phyloP scores from a whole-genome alignment of 2,797 vertebrate species.

The Thaleichthys pacificus region DNA sequence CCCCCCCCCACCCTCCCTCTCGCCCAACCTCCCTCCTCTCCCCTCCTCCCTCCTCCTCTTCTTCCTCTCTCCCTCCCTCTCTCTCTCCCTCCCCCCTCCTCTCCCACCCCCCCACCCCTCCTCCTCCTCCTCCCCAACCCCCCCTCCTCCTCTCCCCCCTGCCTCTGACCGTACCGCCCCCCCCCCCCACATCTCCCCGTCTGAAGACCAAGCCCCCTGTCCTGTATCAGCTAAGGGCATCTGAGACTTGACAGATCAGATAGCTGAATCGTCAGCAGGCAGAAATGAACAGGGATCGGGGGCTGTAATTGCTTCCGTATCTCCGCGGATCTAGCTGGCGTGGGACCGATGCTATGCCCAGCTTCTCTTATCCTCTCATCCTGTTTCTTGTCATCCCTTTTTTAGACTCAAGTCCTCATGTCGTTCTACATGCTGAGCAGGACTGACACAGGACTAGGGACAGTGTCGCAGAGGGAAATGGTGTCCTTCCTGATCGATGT shows the following conservation, averaged over 20 bases:
- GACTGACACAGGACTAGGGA: not conserved
- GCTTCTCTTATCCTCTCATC: constrained; percentile 3
- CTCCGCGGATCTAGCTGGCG: constrained; percentile 49
- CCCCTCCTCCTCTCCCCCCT: not conserved
- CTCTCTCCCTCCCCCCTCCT: constrained; percentile 10
- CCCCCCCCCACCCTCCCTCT: not conserved
- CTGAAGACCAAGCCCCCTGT: too few species aligned
- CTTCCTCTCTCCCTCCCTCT: not conserved
- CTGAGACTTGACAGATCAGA: constrained; percentile 68
- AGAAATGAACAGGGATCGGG: constrained; percentile 48
- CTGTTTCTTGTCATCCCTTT: constrained; percentile 53
- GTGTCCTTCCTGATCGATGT: too few species aligned
- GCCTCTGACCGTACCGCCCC: not conserved
- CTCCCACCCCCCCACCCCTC: not conserved
- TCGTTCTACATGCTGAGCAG: constrained; percentile 3
- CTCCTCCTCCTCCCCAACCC: not conserved
- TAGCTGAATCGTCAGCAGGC: constrained; percentile 65
- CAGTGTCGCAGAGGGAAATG: too few species aligned
- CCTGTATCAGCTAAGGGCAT: constrained; percentile 67
- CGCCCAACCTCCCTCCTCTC: not conserved
- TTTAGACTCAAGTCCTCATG: constrained; percentile 12
- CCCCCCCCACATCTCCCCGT: too few species aligned
- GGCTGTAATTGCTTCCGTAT: constrained; percentile 53
- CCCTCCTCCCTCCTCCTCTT: constrained; percentile 23
- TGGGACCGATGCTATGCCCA: constrained; percentile 55